A percentile compares a stretch with the other conserved stretches of the same genome.
phyloP scores from a whole-genome alignment of 2,888 invertebrate species.

The Spisula subtruncata region DNA sequence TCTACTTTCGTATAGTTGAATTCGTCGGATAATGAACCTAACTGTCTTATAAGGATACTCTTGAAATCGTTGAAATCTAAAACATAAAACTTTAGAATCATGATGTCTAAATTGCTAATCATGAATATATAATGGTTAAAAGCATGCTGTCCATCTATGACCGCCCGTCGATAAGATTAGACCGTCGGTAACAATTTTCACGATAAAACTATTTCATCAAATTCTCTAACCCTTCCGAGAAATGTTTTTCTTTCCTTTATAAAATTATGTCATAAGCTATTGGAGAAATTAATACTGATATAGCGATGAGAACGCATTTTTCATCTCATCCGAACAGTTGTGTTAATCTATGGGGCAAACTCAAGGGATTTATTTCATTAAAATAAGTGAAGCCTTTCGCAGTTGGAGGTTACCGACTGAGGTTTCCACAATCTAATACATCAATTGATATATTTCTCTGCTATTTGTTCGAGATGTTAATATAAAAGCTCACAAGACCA shows the following conservation, averaged over 20 bases:
- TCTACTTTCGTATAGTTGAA: too few species aligned
- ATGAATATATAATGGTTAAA: too few species aligned
- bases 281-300: slow-evolving; percentile 3
- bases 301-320: slow-evolving; percentile 8
- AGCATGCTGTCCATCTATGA: too few species aligned
- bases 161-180: too few species aligned
- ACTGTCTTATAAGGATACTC: too few species aligned
- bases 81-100: too few species aligned
- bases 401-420: neutral
- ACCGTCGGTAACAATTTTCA: neutral
- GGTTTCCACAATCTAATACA: neutral
- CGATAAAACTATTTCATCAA: neutral
- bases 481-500: slow-evolving; percentile 3
- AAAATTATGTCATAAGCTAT: slow-evolving; percentile 4
- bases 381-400: neutral
- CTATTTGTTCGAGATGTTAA: slow-evolving; percentile 18
- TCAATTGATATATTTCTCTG: slow-evolving; percentile 3
- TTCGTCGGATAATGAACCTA: too few species aligned
- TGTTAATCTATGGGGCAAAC: slow-evolving; percentile 13
- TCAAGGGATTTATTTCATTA: slow-evolving; percentile 4
- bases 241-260: neutral
- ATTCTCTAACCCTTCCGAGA: neutral
- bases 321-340: neutral
- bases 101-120: too few species aligned
- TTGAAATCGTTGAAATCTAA: too few species aligned